Evolutionary conservation across 1,140 invertebrate genomes (phyloP).

Genomic region (Drosophila mauritiana): DNA sequence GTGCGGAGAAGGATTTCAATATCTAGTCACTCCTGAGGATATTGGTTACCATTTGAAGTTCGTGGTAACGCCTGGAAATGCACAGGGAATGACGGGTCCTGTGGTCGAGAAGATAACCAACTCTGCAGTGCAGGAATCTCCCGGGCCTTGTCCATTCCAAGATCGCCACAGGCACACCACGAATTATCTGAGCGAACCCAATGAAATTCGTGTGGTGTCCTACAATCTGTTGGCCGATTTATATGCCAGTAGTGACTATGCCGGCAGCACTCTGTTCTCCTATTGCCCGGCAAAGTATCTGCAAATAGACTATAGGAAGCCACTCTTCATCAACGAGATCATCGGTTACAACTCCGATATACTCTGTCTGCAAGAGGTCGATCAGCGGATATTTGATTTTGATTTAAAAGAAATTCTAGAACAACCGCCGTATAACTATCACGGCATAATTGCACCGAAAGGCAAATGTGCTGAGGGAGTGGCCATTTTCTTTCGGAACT

Average conservation of each 20-base stretch:
- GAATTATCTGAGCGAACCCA: slow-evolving; percentile 84
- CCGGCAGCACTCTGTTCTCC: slow-evolving; percentile 89
- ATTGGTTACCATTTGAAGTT: slow-evolving; percentile 89
- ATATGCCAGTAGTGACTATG: slow-evolving; percentile 93
- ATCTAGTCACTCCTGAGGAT: slow-evolving; percentile 86
- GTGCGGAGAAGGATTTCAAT: slow-evolving; percentile 86
- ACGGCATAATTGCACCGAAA: slow-evolving; percentile 89
- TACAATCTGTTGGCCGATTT: slow-evolving; percentile 96
- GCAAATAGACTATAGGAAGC: slow-evolving; percentile 93
- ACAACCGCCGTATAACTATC: slow-evolving; percentile 85
- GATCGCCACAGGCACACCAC: slow-evolving; percentile 90
- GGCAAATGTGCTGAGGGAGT: slow-evolving; percentile 91
- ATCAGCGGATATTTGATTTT: slow-evolving; percentile 90
- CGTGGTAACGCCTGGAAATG: slow-evolving; percentile 86
- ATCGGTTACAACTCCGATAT: slow-evolving; percentile 95
- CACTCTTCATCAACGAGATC: slow-evolving; percentile 93
- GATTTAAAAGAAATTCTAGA: slow-evolving; percentile 89
- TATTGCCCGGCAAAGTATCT: slow-evolving; percentile 93
- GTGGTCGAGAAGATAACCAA: slow-evolving; percentile 86
- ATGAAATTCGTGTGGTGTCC: slow-evolving; percentile 90
- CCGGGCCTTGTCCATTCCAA: slow-evolving; percentile 92
- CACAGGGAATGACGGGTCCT: slow-evolving; percentile 85
- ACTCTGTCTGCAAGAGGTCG: slow-evolving; percentile 97
- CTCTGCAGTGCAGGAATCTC: slow-evolving; percentile 88
- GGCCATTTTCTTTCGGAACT: slow-evolving; percentile 90